Base-by-base conservation (phyloP, 2,888 invertebrate genomes). In the Sphinx pinastri region DNA sequence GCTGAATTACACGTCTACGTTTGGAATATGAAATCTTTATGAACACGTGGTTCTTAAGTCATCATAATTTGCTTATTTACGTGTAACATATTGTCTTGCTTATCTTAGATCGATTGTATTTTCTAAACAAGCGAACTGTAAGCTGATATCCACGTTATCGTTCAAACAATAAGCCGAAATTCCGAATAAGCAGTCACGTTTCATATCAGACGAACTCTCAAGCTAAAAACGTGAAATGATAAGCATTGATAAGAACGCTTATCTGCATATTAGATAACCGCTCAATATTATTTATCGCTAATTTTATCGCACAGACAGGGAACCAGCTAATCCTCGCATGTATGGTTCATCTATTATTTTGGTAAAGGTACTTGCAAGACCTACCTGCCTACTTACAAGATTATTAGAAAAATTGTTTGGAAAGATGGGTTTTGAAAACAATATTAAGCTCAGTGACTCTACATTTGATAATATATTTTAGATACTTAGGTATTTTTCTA, bases 241-340 rank as follows among this genome's bases (percentile, higher is more conserved):
- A 69, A n/a, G 7, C 38, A 7, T 38, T 38, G 38, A 38, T 38
- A 38, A 16, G 16, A 55, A n/a, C 13, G 55, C 49, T 68, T 59
- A 51, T 68, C 58, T 45, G 51, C 12, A 8, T 31, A 25, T 70
- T 59, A 54, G 70, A 68, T 70, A 68, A 54, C 70, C n/a, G 14
- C 19, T 45, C 7, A 54, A 57, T 55, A 31, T 55, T 10, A 25
- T 67, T 52, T 52, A 52, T 49, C 51, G 13, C 25, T 51, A 14
- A 58, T 51, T 16, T 68, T 68, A 51, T 68, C 51, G 16, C 13
- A 67, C 67, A 67, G 54, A n/a, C 11, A 25, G 2, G 51, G 12
- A 49, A 66, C 19, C 4, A 51, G 14, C 11, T 12, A 0, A 25
- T 19, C 11, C 12, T 25, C 6, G 25, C 25, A 25, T 25, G 25